Conservation (phyloP, 2,113 vertebrate genomes). For the Pagrus major region DNA sequence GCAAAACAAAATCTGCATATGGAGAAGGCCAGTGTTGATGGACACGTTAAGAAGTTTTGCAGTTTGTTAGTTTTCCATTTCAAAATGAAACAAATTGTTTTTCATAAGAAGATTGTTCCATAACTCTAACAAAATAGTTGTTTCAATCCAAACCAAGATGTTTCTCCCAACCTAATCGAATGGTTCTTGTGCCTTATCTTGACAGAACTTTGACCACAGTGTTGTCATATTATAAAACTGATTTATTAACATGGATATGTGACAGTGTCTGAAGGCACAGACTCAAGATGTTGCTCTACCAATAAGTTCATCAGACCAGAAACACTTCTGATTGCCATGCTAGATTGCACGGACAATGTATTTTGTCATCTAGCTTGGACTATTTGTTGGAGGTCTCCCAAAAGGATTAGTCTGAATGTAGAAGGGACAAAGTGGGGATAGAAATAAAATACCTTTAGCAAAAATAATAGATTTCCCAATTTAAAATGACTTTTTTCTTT, state of each 20-base stretch:
- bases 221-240: not conserved
- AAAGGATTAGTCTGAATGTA: not conserved
- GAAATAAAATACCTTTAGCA: not conserved
- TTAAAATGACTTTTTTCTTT: not conserved
- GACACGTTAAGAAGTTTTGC: no score
- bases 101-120: no score
- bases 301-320: not conserved
- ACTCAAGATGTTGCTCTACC: not conserved
- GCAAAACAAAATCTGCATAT: not conserved
- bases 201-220: not conserved
- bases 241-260: not conserved
- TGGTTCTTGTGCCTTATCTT: not conserved
- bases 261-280: no score
- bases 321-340: no score
- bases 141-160: no score
- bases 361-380: not conserved
- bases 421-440: not conserved
- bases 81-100: not conserved
- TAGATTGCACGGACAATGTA: no score
- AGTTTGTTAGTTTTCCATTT: not conserved
- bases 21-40: not conserved
- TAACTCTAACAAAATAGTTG: no score
- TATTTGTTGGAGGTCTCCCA: not conserved
- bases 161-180: not conserved
- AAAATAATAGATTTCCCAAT: not conserved